These are phyloP conservation scores for Brachystomella parvula DNA, from an alignment of 1,140 invertebrate species.

Conservation along the genomic window DNA sequence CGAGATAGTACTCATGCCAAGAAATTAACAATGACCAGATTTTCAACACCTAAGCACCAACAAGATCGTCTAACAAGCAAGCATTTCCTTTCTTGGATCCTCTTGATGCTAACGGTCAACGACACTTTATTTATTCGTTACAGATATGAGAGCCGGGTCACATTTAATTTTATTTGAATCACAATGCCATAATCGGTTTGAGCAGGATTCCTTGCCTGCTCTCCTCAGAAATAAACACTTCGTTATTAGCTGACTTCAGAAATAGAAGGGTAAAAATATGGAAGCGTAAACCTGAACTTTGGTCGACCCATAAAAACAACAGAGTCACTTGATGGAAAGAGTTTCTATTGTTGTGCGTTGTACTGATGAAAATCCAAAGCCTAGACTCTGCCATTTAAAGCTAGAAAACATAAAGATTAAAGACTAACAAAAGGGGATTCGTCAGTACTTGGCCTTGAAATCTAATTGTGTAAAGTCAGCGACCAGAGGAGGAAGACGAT, in stretches of 20 bases:
- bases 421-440: neutral
- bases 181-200: neutral
- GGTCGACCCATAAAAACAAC: too few relatives aligned
- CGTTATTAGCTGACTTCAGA: neutral
- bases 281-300: too few relatives aligned
- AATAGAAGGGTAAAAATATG: neutral
- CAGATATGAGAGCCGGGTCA: neutral
- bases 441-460: neutral
- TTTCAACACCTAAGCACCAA: too few relatives aligned
- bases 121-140: neutral
- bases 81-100: neutral
- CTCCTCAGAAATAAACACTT: neutral
- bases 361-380: neutral
- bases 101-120: neutral
- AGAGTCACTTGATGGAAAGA: neutral
- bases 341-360: neutral
- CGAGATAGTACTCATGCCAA: too few relatives aligned
- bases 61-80: too few relatives aligned
- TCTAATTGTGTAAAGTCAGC: too few relatives aligned
- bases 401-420: neutral
- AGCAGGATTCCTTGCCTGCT: neutral
- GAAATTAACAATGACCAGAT: too few relatives aligned
- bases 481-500: too few relatives aligned
- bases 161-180: neutral
- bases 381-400: neutral